Base-by-base conservation (phyloP, 23 tunicate species). In the Ciona savignyi region DNA sequence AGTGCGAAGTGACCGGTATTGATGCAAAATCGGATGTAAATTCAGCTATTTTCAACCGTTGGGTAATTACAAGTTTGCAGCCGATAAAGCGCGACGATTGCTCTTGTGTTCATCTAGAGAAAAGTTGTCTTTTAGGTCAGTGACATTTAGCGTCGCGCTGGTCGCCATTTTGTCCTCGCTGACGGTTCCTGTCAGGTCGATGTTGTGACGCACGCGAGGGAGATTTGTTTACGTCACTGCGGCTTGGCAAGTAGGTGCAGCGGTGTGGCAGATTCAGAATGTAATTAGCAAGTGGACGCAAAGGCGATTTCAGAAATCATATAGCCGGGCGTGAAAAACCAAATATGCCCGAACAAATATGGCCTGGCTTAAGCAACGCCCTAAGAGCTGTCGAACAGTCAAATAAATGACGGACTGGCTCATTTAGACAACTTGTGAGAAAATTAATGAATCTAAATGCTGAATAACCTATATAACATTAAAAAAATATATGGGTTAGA, bases 241-340 rank as follows among this genome's bases (percentile, higher is more conserved):
- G 56, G 56, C 56, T 42, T 42, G 56, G 56, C 56, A 42, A 42
- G 56, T 42, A 42, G 56, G 56, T 42, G 56, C 56, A 42, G 56
- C 56, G 56, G 11, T 6, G 11, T 42, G 15, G 56, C 15, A 15
- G 56, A 6, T 42, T n/a, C n/a, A n/a, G n/a, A n/a, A n/a, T 15
- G 15, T 42, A 42, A 42, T 42, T 42, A 42, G 56, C 56, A 42
- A 42, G 56, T 42, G 56, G 56, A 42, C 56, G 56, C 56, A 42
- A 42, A 42, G 56, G 56, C 56, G 56, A 15, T 15, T 6, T 42
- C 15, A 15, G 56, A 42, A 42, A 42, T 15, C 9, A 42, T 42
- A 42, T 42, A 6, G 11, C 56, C 56, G 9, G 56, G 56, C 56
- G 56, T 42, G 56, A 42, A 42, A 42, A 42, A 15, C 56, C 11